Conservation (phyloP, 2,797 vertebrate species). For the Dipus sagitta region DNA sequence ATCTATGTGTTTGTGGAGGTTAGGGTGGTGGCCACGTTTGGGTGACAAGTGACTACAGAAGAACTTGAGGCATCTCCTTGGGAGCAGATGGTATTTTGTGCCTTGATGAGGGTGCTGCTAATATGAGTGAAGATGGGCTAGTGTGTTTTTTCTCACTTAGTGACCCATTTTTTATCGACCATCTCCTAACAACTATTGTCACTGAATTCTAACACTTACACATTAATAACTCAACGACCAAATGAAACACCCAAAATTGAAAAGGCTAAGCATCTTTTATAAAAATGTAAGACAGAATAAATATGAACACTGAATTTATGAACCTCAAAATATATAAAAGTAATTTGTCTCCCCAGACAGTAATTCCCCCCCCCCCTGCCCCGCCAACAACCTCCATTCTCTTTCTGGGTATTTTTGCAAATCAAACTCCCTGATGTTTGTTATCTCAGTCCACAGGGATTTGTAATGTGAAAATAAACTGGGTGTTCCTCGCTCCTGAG, state of each 20-base stretch:
- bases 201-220: neutral
- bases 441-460: neutral
- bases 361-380: neutral
- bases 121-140: neutral
- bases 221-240: neutral
- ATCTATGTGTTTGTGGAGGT: neutral
- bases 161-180: neutral
- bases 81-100: neutral
- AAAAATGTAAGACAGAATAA: neutral
- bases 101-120: neutral
- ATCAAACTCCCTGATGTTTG: neutral
- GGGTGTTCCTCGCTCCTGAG: neutral
- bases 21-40: neutral
- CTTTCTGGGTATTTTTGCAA: neutral
- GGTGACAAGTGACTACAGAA: neutral
- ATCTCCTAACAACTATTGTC: neutral
- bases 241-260: neutral
- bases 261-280: neutral
- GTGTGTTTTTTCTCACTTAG: neutral
- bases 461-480: conserved; percentile 6
- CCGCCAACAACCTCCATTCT: neutral
- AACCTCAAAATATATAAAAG: neutral
- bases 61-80: neutral
- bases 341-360: neutral
- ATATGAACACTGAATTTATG: neutral